Evolutionary conservation across 92 coral and sea anemone genomes (phyloP), one percentile per base, ranked within the genome.

Genomic region (Phenganax stokvisi): DNA sequence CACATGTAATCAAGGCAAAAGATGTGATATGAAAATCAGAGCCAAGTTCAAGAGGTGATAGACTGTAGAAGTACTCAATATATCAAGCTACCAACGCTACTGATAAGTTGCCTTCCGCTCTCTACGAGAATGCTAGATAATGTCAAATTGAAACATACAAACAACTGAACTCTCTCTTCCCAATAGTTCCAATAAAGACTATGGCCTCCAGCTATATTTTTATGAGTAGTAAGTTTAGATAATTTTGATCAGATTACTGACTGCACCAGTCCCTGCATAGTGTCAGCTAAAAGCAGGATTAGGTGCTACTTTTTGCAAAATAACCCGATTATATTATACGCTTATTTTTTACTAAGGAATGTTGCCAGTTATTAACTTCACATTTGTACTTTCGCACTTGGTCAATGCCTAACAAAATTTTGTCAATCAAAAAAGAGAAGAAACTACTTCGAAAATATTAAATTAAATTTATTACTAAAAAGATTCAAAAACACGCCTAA

Each of bases 131-230:
- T 12, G 73, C 31, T 68, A 4, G 73, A n/a, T 53, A 30, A 8
- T 68, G 47, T 68, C 73, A 30, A 2, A 68, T 68, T 37, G 47
- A 37, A 37, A 37, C 47, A 37, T 37, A 37, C 47, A 37, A 37
- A 37, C 3, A 37, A 37, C 16, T 68, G 0, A 3, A 61, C 27
- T 12, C 13, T 61, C 8, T 8, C 8, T 20, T 20, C 12, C 8
- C 3, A 12, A 68, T 37, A 9, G n/a, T 68, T 68, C 44, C 47
- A 30, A 7, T 30, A 54, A 8, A 13, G 29, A 54, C 31, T 64
- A 64, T 68, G 47, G 73, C 73, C 73, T 68, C 31, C 47, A 68
- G 73, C 53, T 37, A 68, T 37, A 37, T 29, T 68, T 68, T 37
- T 12, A 7, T 30, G 13, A 68, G 53, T 68, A 54, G 73, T 68